A percentile compares a stretch with the other conserved stretches of the same genome.
Conservation (phyloP, 1,140 invertebrate species). For the Drosophila seguyi region DNA sequence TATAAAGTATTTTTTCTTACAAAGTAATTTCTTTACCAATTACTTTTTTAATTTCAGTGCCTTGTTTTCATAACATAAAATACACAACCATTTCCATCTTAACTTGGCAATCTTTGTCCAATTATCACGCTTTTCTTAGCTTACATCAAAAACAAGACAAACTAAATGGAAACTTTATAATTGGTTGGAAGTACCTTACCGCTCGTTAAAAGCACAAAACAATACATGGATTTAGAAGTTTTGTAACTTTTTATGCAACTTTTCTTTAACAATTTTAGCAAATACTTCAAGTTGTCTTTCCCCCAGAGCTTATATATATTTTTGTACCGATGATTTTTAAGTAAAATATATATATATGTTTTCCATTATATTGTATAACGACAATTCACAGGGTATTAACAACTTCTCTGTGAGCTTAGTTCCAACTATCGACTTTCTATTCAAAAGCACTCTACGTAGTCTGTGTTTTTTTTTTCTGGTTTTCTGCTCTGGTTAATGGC, state of each 20-base stretch:
- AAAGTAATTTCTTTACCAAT: not conserved
- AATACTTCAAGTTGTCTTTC: not conserved
- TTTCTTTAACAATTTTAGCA: constrained; percentile 4
- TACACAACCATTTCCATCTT: not conserved
- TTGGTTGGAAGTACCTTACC: constrained; percentile 9
- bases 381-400: constrained; percentile 15
- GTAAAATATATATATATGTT: no score
- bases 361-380: not conserved
- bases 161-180: constrained; percentile 15
- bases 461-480: constrained; percentile 13
- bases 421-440: constrained; percentile 17
- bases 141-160: constrained; percentile 3
- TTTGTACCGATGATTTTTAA: not conserved
- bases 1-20: no score
- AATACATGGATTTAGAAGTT: constrained; percentile 9
- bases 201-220: constrained; percentile 10
- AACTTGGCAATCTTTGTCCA: constrained; percentile 3
- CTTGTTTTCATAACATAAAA: not conserved
- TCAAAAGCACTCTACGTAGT: constrained; percentile 28
- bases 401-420: not conserved
- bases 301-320: not conserved
- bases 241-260: constrained; percentile 2
- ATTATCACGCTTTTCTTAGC: constrained; percentile 10
- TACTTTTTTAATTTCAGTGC: not conserved
- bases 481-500: constrained; percentile 64